Evolutionary conservation across 2,113 vertebrate genomes (phyloP).

Genomic region (Scatophagus argus): DNA sequence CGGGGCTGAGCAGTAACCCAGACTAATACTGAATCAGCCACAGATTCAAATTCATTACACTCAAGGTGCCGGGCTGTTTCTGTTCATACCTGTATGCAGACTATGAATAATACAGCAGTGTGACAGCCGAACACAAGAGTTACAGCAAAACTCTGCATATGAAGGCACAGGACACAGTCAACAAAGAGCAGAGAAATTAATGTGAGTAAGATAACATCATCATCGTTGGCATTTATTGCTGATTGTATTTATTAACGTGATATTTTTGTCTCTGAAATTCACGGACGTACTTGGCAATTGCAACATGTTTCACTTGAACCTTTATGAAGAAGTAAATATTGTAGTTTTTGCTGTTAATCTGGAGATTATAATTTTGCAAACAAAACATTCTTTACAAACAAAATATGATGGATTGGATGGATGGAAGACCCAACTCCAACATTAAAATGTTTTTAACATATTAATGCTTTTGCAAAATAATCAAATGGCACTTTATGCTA

Average conservation of each 20-base stretch:
- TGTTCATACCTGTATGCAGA: slow-evolving; percentile 38
- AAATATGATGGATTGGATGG: neutral
- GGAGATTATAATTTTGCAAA: neutral
- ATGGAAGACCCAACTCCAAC: neutral
- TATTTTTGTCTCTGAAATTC: slow-evolving; percentile 17
- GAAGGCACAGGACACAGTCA: neutral
- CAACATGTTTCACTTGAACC: neutral
- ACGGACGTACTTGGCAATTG: neutral
- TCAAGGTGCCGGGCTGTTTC: slow-evolving; percentile 41
- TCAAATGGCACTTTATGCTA: neutral
- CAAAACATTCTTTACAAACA: neutral
- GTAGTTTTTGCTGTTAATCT: neutral
- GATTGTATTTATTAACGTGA: slow-evolving; percentile 21
- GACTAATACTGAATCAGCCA: slow-evolving; percentile 70
- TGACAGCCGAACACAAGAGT: slow-evolving; percentile 23
- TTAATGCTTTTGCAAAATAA: neutral
- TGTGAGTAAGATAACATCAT: slow-evolving; percentile 13
- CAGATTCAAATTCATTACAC: slow-evolving; percentile 78
- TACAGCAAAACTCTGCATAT: slow-evolving; percentile 29
- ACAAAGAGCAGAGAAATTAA: slow-evolving; percentile 18
- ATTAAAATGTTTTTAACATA: neutral
- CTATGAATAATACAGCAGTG: slow-evolving; percentile 54
- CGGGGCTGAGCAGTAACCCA: slow-evolving; percentile 66
- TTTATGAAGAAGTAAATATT: neutral
- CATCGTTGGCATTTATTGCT: slow-evolving; percentile 20